Base-by-base conservation (phyloP, 2,797 vertebrate species). In the Merluccius polli region DNA sequence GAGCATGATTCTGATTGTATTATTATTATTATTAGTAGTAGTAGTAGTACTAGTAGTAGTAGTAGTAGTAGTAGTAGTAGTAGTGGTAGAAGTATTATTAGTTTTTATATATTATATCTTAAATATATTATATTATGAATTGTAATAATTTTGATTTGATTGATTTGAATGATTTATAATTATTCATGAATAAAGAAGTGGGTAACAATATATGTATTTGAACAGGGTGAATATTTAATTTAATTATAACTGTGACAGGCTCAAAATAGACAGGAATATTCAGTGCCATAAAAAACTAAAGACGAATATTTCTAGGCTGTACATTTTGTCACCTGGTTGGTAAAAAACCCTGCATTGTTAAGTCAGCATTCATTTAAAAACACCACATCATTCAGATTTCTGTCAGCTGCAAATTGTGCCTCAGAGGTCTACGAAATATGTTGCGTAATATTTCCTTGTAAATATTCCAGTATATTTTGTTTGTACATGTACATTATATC, bases 341-440 rank as follows among this genome's bases (percentile, higher is more conserved):
- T 48, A 31, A 69, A 70, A 36, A 31, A 18, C 44, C 33, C 41
- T 7, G 69, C 27, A 13, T 73, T 71, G 36, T 68, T 10, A 59
- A 18, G 12, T 63, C 68, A 38, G 41, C 13, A 36, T 31, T 41
- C 12, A 71, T 71, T 70, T 8, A 44, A 52, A 69, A 44, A 71
- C 24, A 36, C 48, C 48, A 41, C 48, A 31, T 71, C n/a, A 78
- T 72, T 41, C 29, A 52, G 41, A 73, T 72, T 68, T 70, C 4
- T 41, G 32, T n/a, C 16, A 48, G 32, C 33, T 27, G 29, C 29
- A 59, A 65, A 11, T 33, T 59, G 32, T 21, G 29, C 12, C 72
- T 41, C n/a, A n/a, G n/a, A 30, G 8, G n/a, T 65, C 71, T 79
- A 27, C 63, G 41, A n/a, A 59, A 59, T 59, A 24, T 59, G 21